Conservation (phyloP, 2,113 vertebrate genomes). For the Alces alces region DNA sequence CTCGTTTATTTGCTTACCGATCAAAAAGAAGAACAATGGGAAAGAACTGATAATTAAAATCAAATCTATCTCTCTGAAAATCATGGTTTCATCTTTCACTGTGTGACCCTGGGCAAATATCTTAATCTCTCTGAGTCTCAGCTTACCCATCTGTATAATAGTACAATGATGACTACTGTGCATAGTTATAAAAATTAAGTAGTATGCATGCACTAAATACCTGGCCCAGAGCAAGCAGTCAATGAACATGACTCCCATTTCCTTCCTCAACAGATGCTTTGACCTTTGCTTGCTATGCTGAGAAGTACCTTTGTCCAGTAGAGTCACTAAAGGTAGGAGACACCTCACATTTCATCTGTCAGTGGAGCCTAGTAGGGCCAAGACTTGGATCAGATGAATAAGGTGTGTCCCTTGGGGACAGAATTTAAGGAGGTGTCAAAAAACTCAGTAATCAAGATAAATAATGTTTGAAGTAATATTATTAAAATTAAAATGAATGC, state of each 20-base stretch:
- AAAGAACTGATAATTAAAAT: not conserved
- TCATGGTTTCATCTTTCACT: not conserved
- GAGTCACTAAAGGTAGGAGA: not conserved
- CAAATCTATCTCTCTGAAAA: not conserved
- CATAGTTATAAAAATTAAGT: not conserved
- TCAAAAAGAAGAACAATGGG: not conserved
- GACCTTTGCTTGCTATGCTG: not conserved
- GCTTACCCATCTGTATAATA: not conserved
- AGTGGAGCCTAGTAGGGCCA: not conserved
- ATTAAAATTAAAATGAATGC: conserved; percentile 28
- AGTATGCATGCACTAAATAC: not conserved
- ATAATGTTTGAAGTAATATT: not conserved
- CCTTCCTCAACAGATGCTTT: not conserved
- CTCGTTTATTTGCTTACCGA: not conserved
- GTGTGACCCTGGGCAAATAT: not conserved
- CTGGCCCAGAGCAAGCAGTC: not conserved
- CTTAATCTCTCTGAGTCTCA: not conserved
- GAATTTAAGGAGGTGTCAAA: not conserved
- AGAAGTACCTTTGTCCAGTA: not conserved
- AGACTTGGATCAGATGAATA: not conserved
- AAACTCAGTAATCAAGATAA: not conserved
- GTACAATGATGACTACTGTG: not conserved
- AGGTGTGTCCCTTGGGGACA: not conserved
- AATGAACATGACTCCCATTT: not conserved
- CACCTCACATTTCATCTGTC: not conserved